Percentiles rank a stretch among this genome's conserved stretches.
Evolutionary conservation across 2,797 vertebrate species (phyloP).

Genomic region (Molossus molossus): DNA sequence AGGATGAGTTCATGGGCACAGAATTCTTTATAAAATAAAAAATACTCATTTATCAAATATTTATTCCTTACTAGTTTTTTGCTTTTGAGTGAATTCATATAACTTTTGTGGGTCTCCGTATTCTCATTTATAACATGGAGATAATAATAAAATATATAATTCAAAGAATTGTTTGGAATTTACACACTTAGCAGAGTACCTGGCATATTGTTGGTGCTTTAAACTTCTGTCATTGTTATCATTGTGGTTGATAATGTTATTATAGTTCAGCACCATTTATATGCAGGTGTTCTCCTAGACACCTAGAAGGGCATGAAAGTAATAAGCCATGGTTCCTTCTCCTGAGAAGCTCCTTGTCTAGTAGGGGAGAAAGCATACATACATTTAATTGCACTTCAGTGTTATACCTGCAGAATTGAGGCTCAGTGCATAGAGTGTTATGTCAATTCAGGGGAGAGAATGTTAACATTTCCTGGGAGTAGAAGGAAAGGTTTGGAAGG

Average conservation of each 20-base stretch:
- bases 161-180: neutral
- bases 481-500: neutral
- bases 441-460: neutral
- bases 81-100: neutral
- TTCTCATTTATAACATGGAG: slow-evolving; percentile 49
- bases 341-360: neutral
- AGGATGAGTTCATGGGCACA: neutral
- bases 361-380: neutral
- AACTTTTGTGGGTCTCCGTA: neutral
- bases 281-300: neutral
- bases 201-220: neutral
- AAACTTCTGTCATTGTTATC: neutral
- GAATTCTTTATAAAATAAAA: slow-evolving; percentile 54
- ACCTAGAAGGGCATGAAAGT: neutral
- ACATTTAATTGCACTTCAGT: neutral
- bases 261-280: neutral
- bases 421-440: neutral
- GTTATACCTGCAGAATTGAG: neutral
- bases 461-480: neutral
- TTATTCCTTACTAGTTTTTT: neutral
- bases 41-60: neutral
- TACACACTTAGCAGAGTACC: neutral
- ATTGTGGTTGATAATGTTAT: neutral
- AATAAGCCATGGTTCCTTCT: neutral
- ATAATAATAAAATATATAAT: neutral